Evolutionary conservation across 2,888 invertebrate species (phyloP).

Genomic region (Adelognathus sp.): DNA sequence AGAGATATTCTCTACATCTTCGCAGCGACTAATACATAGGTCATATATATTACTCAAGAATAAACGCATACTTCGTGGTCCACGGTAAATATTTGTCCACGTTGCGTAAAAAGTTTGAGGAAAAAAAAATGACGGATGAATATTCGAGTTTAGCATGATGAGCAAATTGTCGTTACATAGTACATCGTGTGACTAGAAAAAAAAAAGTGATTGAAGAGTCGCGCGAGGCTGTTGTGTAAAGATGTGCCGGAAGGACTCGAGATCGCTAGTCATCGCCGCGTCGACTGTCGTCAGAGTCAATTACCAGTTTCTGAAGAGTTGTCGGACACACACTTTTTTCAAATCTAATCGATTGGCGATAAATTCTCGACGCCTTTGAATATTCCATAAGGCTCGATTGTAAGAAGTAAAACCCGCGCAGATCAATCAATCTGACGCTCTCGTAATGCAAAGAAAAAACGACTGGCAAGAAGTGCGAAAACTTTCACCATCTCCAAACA

Average conservation of each 20-base stretch:
- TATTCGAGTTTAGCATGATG: conserved; percentile 14
- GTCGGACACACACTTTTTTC: not conserved
- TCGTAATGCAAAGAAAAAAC: not conserved
- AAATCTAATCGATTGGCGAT: not conserved
- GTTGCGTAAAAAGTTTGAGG: not conserved
- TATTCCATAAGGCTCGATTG: not conserved
- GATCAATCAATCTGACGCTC: not conserved
- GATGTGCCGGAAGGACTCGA: not conserved
- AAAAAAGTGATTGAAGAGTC: conserved; percentile 13
- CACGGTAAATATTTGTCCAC: not conserved
- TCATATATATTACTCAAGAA: not conserved
- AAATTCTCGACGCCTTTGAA: not conserved
- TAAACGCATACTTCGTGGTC: not conserved
- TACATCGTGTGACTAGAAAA: not conserved
- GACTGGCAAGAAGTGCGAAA: not conserved
- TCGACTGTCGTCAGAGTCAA: not conserved
- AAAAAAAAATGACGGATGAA: conserved; percentile 5
- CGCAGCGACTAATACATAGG: too few species aligned
- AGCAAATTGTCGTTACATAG: conserved; percentile 7
- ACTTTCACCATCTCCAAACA: not conserved
- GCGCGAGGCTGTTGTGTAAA: not conserved
- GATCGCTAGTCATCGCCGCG: conserved; percentile 4
- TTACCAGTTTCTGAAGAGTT: not conserved
- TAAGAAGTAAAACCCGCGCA: not conserved
- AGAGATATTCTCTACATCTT: not conserved